phyloP scores from a whole-genome alignment of 35 echinoderm and acorn worm species.

The Amphiura filiformis region DNA sequence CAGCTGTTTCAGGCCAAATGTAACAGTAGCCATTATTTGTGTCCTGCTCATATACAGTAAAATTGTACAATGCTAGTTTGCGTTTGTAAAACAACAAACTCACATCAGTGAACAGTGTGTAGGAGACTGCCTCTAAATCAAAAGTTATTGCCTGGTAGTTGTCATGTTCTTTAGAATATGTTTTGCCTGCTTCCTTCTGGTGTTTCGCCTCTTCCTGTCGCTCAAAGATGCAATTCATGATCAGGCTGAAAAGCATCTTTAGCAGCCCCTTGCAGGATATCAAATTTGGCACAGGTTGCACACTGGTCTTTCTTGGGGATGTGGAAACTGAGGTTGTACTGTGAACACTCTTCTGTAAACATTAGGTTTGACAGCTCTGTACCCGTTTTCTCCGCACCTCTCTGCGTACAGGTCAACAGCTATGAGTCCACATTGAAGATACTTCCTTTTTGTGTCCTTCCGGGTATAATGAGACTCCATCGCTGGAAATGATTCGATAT shows the following conservation, averaged over 20 bases:
- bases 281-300: conserved; percentile 5
- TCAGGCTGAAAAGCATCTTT: not conserved
- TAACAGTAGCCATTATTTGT: not conserved
- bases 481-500: conserved; percentile 23
- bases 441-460: not conserved
- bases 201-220: not conserved
- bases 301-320: conserved; percentile 40
- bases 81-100: conserved; percentile 30
- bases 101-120: not conserved
- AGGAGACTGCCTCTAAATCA: conserved; percentile 33
- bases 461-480: conserved; percentile 27
- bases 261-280: not conserved
- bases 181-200: conserved; percentile 35
- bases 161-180: not conserved
- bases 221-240: not conserved
- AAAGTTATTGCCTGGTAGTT: conserved; percentile 21
- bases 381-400: not conserved
- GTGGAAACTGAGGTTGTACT: conserved; percentile 44
- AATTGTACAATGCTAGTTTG: not conserved
- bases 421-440: conserved; percentile 10
- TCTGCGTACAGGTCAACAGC: conserved; percentile 19
- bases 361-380: not conserved
- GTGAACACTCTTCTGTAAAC: conserved; percentile 20
- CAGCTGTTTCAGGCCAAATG: not conserved
- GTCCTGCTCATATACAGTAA: conserved; percentile 1